These are phyloP conservation scores for Scrobipalpa costella DNA, from an alignment of 2,888 invertebrate genomes.

Conservation along the genomic window DNA sequence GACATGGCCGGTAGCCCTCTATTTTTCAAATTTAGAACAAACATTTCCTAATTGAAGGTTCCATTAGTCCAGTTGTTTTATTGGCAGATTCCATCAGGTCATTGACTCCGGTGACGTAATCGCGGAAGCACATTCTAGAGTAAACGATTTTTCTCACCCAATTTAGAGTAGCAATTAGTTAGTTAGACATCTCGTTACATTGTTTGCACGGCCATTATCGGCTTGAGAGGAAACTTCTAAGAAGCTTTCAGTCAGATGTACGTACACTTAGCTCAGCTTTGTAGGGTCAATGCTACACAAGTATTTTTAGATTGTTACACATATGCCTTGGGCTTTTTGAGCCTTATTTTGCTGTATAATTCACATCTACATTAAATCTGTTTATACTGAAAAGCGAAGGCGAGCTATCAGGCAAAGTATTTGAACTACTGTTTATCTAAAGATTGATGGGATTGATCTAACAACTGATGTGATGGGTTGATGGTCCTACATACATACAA, in stretches of 20 bases:
- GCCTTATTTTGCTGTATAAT: slow-evolving; percentile 13
- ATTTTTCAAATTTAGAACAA: slow-evolving; percentile 17
- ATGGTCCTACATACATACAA: no score
- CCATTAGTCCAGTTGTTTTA: slow-evolving; percentile 21
- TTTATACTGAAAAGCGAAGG: no score
- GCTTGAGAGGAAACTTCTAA: slow-evolving; percentile 35
- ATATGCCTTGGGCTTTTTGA: slow-evolving; percentile 26
- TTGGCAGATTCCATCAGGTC: slow-evolving; percentile 28
- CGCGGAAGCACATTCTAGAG: slow-evolving; percentile 45
- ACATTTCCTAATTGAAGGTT: slow-evolving; percentile 24
- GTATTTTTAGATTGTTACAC: slow-evolving; percentile 30
- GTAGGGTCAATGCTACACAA: slow-evolving; percentile 30
- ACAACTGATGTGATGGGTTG: no score
- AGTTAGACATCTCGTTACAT: slow-evolving; percentile 50
- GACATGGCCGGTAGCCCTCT: slow-evolving; percentile 2
- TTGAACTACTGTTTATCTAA: no score
- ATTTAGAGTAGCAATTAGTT: slow-evolving; percentile 60
- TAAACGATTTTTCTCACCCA: slow-evolving; percentile 59
- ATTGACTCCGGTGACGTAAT: slow-evolving; percentile 31
- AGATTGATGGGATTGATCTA: no score
- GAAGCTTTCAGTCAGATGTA: slow-evolving; percentile 35
- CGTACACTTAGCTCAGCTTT: slow-evolving; percentile 25
- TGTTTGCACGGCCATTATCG: slow-evolving; percentile 55
- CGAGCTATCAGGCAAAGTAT: no score
- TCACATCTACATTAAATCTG: not conserved